Percentiles rank a stretch among this genome's conserved stretches.
phyloP scores from a whole-genome alignment of 2,888 invertebrate species.

The Harpagoxenus sublaevis region DNA sequence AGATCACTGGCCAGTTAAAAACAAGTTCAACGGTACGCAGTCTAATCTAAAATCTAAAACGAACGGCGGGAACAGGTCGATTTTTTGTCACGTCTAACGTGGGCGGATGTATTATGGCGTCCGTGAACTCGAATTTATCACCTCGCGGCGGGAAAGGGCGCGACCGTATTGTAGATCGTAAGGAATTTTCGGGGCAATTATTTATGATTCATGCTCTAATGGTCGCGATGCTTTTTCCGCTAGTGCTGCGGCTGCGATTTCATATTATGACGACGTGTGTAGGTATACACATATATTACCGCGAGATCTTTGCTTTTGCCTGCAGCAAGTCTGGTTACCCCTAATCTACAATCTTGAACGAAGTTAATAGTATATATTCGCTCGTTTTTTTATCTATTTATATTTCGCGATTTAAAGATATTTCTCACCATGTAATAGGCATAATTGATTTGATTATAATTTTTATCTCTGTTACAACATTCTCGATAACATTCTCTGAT shows the following conservation, averaged over 20 bases:
- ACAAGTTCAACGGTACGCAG: conserved; percentile 53
- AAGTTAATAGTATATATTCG: conserved; percentile 9
- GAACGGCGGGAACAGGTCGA: conserved; percentile 54
- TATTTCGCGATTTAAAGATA: neutral
- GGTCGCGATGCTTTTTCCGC: conserved; percentile 29
- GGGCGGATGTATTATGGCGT: conserved; percentile 53
- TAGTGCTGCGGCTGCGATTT: neutral
- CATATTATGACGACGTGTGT: neutral
- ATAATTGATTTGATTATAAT: neutral
- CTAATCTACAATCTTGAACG: conserved; percentile 34
- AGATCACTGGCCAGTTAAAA: conserved; percentile 61
- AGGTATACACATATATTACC: neutral
- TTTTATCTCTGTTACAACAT: neutral
- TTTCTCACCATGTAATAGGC: neutral
- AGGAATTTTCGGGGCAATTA: conserved; percentile 43
- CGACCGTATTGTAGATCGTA: conserved; percentile 44
- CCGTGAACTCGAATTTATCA: conserved; percentile 56
- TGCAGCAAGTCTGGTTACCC: conserved; percentile 31
- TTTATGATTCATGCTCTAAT: conserved; percentile 41
- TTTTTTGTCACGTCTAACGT: conserved; percentile 49
- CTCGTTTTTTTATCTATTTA: conserved; percentile 9
- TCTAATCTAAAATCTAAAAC: conserved; percentile 52
- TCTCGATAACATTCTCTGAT: neutral
- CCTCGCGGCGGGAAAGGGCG: conserved; percentile 38
- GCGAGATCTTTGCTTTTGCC: conserved; percentile 25